phyloP scores from a whole-genome alignment of 2,797 vertebrate genomes.

The Valencia hispanica region DNA sequence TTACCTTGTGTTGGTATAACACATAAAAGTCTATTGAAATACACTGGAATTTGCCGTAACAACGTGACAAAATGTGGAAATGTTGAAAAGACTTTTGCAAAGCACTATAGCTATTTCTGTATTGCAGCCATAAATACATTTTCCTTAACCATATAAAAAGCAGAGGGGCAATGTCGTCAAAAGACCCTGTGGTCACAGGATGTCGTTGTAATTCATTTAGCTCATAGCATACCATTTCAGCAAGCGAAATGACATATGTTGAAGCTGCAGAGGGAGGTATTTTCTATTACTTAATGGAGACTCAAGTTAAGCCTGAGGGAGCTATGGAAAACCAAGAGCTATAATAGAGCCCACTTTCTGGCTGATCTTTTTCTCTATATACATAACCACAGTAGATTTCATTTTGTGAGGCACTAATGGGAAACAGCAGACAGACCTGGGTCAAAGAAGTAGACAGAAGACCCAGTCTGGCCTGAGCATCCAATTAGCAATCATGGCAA shows the following conservation, averaged over 20 bases:
- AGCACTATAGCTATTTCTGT: conserved; percentile 4
- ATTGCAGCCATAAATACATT: conserved; percentile 4
- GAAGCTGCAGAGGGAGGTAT: conserved; percentile 6
- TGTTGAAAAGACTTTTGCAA: neutral
- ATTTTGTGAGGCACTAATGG: conserved; percentile 38
- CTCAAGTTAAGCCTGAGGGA: conserved; percentile 7
- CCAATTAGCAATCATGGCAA: conserved; percentile 68
- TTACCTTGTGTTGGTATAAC: neutral
- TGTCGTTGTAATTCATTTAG: conserved; percentile 41
- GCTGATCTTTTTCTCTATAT: conserved; percentile 27
- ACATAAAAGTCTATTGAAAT: neutral
- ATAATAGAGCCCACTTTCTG: conserved; percentile 13
- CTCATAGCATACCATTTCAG: conserved; percentile 26
- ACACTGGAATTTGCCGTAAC: neutral
- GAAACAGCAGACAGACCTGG: conserved; percentile 44
- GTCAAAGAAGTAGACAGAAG: conserved; percentile 35
- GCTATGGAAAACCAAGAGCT: conserved; percentile 20
- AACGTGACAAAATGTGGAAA: neutral
- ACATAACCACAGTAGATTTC: conserved; percentile 30
- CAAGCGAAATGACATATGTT: conserved; percentile 48
- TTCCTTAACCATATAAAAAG: conserved; percentile 3
- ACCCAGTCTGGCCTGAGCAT: conserved; percentile 32
- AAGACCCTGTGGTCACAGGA: conserved; percentile 8
- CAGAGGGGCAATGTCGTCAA: conserved; percentile 2
- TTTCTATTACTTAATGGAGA: conserved; percentile 36